Evolutionary conservation across 92 coral and sea anemone genomes (phyloP), one percentile per base, ranked within the genome.

Genomic region (Zoanthus gigantus): DNA sequence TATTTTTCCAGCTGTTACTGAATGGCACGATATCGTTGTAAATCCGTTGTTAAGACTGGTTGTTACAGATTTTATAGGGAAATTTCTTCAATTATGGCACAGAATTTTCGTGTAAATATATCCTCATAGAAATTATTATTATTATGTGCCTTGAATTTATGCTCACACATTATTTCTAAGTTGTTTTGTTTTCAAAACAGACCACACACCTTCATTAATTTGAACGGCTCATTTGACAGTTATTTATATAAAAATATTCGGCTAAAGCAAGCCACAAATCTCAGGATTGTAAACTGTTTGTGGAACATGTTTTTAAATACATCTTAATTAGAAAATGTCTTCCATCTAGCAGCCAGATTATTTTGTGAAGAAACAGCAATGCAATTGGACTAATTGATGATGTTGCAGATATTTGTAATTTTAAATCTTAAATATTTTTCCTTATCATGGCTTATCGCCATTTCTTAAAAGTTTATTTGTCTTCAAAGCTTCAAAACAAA

Each of bases 1-100:
- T 11, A 66, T 9, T n/a, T 47, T 15, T 81, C 85, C 85, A 81
- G 85, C 85, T 81, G 85, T 69, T 81, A 15, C 66, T 46, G 45
- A 16, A 53, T 23, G 14, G 45, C 75, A 67, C 28, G 18, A 79
- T 10, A 16, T 37, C 32, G 45, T 18, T 29, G 75, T 23, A 63
- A 44, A 63, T 31, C 29, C 44, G n/a, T 23, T 10, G 23, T 18
- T 47, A 45, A 17, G 74, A 47, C 52, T 50, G 34, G 15, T 48
- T 81, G 29, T 67, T 28, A 5, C 76, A 0, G 63, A 45, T 65
- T 46, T 46, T 46, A 8, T 12, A 16, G 18, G 18, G 45, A 60
- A 18, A 81, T 0, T 44, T 14, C 53, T 45, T 80, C 44, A 65
- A 67, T 45, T 60, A 10, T 23, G 13, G 18, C 65, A 28, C 28